Base-by-base conservation (phyloP, 2,888 invertebrate species). In the Agriopis leucophaearia region DNA sequence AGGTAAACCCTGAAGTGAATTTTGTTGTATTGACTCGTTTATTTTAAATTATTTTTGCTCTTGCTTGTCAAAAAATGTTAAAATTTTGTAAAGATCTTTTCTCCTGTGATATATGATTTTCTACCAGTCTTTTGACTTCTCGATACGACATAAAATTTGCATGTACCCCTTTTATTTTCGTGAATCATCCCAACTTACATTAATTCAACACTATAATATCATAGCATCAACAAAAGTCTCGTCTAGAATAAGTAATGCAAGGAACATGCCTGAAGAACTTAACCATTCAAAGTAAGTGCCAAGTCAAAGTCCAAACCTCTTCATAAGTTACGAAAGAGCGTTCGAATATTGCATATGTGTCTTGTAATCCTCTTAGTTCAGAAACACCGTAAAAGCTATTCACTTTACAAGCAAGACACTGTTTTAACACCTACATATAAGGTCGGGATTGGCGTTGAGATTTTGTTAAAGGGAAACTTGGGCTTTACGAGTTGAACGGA, bases 281-380 rank as follows among this genome's bases (percentile, higher is more conserved):
- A 15, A 16, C 44, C 13, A 50, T 58, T 59, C 42, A 36, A 52
- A 6, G 51, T 47, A 35, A 62, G 16, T 45, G 10, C 40, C 13
- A 61, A 55, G 12, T 52, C 27, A 18, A 62, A 67, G 63, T 59
- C 45, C 47, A 10, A 69, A 65, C 62, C 62, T 65, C 54, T 65
- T 65, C 52, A 70, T 66, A 66, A 70, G 64, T 57, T 64, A 42
- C 57, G 54, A 66, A 64, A 58, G 50, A 63, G 44, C 55, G 67
- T 63, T 59, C 66, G 54, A 44, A 67, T 64, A 61, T 44, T 50
- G 64, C 38, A 66, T 51, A 61, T 54, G 51, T 68, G 70, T 66
- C 62, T 66, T 62, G 48, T 68, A 64, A 69, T 62, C 65, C 64
- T 54, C 63, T 71, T 71, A 57, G 44, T 55, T 57, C 50, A 50